Conservation (phyloP, 2,113 vertebrate species). For the Thunnus maccoyii region DNA sequence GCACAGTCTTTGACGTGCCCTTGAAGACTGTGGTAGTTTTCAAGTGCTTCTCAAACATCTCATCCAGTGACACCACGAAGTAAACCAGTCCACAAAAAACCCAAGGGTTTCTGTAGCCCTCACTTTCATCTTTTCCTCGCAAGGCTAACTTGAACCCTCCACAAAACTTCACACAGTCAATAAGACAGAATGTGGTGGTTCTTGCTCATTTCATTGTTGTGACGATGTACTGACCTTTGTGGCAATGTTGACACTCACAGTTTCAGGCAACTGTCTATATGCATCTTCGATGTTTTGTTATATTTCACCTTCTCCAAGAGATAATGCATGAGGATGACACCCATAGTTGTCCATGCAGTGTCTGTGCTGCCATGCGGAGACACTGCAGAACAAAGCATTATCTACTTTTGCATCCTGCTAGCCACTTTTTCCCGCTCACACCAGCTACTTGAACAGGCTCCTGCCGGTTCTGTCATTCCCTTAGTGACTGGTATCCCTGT, state of each 20-base stretch:
- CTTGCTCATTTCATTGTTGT: not conserved
- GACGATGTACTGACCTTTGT: too few species aligned
- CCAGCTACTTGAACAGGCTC: too few species aligned
- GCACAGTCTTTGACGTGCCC: not conserved
- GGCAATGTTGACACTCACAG: too few species aligned
- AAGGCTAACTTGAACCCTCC: too few species aligned
- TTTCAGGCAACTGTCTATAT: too few species aligned
- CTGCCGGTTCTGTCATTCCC: conserved; percentile 51
- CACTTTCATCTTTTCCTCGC: too few species aligned
- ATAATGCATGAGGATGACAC: too few species aligned
- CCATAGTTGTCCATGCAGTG: not conserved
- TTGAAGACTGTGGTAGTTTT: not conserved
- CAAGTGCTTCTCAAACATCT: conserved; percentile 15
- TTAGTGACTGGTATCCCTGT: conserved; percentile 48
- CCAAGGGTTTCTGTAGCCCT: conserved; percentile 3
- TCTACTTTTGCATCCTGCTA: too few species aligned
- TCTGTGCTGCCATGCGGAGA: not conserved
- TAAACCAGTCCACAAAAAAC: conserved; percentile 33
- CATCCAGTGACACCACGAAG: conserved; percentile 25
- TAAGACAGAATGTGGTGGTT: not conserved
- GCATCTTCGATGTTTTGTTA: too few species aligned
- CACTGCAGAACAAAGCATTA: not conserved
- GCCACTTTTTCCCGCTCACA: too few species aligned
- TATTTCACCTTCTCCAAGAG: too few species aligned
- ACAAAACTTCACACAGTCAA: not conserved